Base-by-base conservation (phyloP, 2,888 invertebrate genomes). In the Pandemis corylana region DNA sequence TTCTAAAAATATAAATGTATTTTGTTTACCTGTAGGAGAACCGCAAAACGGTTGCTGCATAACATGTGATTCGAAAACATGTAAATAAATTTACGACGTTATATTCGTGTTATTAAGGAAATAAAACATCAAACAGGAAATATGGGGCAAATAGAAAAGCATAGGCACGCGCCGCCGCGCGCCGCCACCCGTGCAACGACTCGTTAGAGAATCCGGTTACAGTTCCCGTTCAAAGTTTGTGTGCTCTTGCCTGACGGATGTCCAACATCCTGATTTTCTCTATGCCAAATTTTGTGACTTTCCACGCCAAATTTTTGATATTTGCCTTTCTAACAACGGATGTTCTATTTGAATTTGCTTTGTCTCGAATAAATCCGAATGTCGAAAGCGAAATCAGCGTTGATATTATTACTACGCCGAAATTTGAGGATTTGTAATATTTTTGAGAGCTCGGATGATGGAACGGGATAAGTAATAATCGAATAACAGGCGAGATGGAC, bases 161-260 rank as follows among this genome's bases (percentile, higher is more conserved):
- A 63, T 42, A 51, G 68, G 67, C 28, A 63, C 56, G 62, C 61
- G 68, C 72, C 65, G 67, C 75, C 76, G 76, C 13, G 73, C 78
- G 78, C 84, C 79, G 81, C 83, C 84, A 82, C 83, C 84, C 85
- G 86, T 84, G 83, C 85, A 80, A 71, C 80, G 85, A 86, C 89
- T 92, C 92, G 91, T 92, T 92, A 93, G 91, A 83, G 87, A 92
- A 92, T 91, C 87, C 85, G 84, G 90, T 92, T 92, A 92, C 82
- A 81, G 84, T 86, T 84, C 81, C 81, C 86, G 86, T 85, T 84
- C 89, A 89, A 91, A 92, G 87, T 90, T 90, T 90, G 88, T 90
- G 87, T 89, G 87, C 85, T 84, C 79, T 83, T 83, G 84, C 83
- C 87, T 90, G 88, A 88, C 88, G 86, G 84, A 87, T 85, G 86